phyloP scores from a whole-genome alignment of 37 sponge, comb jelly and placozoan species.

The Diacarnus erythraeanus region DNA sequence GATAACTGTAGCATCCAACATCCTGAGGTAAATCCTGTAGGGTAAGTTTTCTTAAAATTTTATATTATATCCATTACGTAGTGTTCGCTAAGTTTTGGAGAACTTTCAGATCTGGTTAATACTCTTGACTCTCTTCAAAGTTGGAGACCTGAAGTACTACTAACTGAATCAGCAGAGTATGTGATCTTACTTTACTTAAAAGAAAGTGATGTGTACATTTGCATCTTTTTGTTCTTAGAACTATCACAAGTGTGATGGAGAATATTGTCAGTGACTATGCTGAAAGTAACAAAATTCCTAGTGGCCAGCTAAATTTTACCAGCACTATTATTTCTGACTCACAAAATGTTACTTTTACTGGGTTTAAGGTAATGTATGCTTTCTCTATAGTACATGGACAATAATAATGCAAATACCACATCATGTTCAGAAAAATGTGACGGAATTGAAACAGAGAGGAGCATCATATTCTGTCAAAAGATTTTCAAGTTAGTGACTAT shows the following conservation, averaged over 20 bases:
- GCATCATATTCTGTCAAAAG: background rate
- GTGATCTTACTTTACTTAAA: too few species aligned
- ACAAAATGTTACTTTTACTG: background rate
- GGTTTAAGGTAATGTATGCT: background rate
- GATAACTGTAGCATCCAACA: background rate
- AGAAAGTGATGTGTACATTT: too few species aligned
- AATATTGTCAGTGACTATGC: background rate
- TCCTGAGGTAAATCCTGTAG: background rate
- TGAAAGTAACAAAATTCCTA: background rate
- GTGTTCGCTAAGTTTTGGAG: background rate
- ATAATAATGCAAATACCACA: background rate
- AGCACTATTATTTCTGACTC: background rate
- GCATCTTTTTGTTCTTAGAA: too few species aligned
- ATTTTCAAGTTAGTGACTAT: background rate
- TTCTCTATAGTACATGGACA: too few species aligned
- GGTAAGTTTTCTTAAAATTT: background rate
- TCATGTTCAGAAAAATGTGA: background rate
- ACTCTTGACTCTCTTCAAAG: conserved; percentile 1
- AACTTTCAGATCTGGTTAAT: background rate
- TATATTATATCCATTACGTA: background rate
- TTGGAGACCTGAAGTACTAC: conserved; percentile 2
- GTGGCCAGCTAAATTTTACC: background rate
- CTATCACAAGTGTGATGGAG: background rate
- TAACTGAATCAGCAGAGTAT: conserved; percentile 1
- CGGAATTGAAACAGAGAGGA: background rate